Evolutionary conservation across 2,113 vertebrate species (phyloP).

Genomic region (Mirza zaza): DNA sequence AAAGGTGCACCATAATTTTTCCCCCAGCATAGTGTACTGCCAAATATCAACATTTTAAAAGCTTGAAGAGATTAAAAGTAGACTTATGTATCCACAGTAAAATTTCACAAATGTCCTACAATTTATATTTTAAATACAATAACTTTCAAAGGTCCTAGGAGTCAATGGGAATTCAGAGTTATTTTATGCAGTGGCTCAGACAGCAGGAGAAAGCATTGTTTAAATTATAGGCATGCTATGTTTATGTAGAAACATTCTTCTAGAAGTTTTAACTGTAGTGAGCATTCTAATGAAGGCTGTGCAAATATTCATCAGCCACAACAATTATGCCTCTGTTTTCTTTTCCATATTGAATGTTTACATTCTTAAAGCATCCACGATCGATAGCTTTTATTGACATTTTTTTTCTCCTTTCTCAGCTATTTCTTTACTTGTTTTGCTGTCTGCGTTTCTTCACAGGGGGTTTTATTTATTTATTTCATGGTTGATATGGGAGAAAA

Average conservation of each 20-base stretch:
- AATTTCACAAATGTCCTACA: background rate
- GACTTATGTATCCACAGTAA: background rate
- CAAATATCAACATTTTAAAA: slow-evolving; percentile 10
- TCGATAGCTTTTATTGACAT: slow-evolving; percentile 62
- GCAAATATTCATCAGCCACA: slow-evolving; percentile 69
- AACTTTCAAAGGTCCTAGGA: background rate
- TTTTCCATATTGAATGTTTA: slow-evolving; percentile 66
- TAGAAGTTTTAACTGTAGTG: slow-evolving; percentile 54
- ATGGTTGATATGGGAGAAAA: background rate
- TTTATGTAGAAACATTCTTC: slow-evolving; percentile 64
- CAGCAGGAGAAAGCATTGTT: slow-evolving; percentile 39
- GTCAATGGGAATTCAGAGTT: background rate
- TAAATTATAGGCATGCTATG: slow-evolving; percentile 64
- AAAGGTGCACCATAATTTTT: background rate
- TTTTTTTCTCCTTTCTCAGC: background rate
- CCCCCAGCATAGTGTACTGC: background rate
- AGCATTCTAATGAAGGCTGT: slow-evolving; percentile 67
- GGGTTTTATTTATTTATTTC: slow-evolving; percentile 42
- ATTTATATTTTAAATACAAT: background rate
- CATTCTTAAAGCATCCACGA: slow-evolving; percentile 58
- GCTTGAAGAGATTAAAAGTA: slow-evolving; percentile 6
- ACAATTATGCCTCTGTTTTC: slow-evolving; percentile 65
- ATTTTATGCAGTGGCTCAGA: slow-evolving; percentile 41
- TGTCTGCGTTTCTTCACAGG: background rate
- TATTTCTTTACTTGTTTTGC: slow-evolving; percentile 18